A percentile compares a stretch with the other conserved stretches of the same genome.
phyloP scores from a whole-genome alignment of 2,888 invertebrate genomes.

The Leptopilina syphax region DNA sequence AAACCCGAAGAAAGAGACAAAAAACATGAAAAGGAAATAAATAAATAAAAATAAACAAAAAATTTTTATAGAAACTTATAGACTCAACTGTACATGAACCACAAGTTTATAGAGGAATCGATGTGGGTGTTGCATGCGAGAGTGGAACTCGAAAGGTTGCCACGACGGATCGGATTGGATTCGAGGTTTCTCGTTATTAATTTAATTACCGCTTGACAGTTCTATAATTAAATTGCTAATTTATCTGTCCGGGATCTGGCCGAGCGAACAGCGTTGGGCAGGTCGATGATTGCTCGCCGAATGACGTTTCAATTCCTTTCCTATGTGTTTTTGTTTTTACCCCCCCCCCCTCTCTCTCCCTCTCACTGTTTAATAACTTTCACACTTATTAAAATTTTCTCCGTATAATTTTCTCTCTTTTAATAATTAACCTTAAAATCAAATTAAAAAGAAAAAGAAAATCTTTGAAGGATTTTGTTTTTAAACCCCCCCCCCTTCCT shows the following conservation, averaged over 20 bases:
- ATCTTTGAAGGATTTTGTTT: too few relatives aligned
- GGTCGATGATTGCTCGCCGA: slow-evolving; percentile 67
- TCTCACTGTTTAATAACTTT: slow-evolving; percentile 24
- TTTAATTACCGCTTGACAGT: slow-evolving; percentile 76
- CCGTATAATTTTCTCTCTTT: not conserved
- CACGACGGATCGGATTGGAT: slow-evolving; percentile 71
- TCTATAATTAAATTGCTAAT: slow-evolving; percentile 76
- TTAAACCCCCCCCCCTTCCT: too few relatives aligned
- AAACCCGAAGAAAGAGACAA: too few relatives aligned
- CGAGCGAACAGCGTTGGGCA: slow-evolving; percentile 59
- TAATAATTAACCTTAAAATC: not conserved
- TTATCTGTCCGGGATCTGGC: slow-evolving; percentile 72
- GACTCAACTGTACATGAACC: slow-evolving; percentile 1
- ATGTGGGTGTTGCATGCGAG: slow-evolving; percentile 56
- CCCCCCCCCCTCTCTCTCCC: slow-evolving; percentile 1
- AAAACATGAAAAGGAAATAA: not conserved
- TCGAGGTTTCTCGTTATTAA: slow-evolving; percentile 75
- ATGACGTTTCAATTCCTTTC: slow-evolving; percentile 72
- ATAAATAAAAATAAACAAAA: not conserved
- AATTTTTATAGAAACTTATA: slow-evolving; percentile 8
- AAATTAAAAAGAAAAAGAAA: too few relatives aligned
- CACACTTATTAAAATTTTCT: too few relatives aligned
- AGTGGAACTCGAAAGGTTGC: slow-evolving; percentile 66
- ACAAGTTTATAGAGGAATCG: slow-evolving; percentile 44
- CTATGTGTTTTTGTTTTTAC: slow-evolving; percentile 51